Evolutionary conservation across 2,797 vertebrate genomes (phyloP), one percentile per base, ranked within the genome.

Genomic region (Labroides dimidiatus): DNA sequence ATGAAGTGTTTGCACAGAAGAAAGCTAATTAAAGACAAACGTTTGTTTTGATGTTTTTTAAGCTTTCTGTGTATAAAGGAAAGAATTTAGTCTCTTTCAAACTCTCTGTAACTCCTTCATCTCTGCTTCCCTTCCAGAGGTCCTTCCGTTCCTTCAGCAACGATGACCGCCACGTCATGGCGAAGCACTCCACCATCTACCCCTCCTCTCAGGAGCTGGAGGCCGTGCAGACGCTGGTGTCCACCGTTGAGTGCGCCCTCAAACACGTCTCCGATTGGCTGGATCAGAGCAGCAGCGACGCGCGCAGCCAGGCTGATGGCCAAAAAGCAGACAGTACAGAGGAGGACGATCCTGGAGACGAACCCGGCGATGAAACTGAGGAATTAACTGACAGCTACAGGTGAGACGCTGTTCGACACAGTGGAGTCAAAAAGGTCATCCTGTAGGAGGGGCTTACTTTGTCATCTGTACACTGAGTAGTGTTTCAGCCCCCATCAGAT

Each of bases 101-200:
- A 58, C 61, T 17, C 15, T 50, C 14, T 20, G 13, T 20, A 10
- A 7, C 44, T 52, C 59, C 6, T 13, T 24, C 10, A 4, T 61
- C 50, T 13, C 50, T 17, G 27, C 70, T 79, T n/a, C 75, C 75
- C 65, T 80, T 36, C 80, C 94, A 99, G 97, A 97, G 97, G 96
- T 99, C 97, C 75, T 98, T 97, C 91, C 96, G 97, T 81, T 98
- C 97, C 75, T 99, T 99, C 85, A 97, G 97, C 75, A 99, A 99
- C 5, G 98, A 99, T 91, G 98, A 99, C 93, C 97, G 98, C 90
- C 98, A 99, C 21, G 97, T 99, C 83, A 99, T 99, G 98, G 96
- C 98, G 57, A 99, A 99, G 73, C 98, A 99, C 93, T 98, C 98
- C 84, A 95, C 96, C 83, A 97, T 99, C 84, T 99, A 99, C 90